Percentiles rank a stretch among this genome's conserved stretches.
Conservation (phyloP, 2,797 vertebrate genomes). For the Pseudochaenichthys georgianus region DNA sequence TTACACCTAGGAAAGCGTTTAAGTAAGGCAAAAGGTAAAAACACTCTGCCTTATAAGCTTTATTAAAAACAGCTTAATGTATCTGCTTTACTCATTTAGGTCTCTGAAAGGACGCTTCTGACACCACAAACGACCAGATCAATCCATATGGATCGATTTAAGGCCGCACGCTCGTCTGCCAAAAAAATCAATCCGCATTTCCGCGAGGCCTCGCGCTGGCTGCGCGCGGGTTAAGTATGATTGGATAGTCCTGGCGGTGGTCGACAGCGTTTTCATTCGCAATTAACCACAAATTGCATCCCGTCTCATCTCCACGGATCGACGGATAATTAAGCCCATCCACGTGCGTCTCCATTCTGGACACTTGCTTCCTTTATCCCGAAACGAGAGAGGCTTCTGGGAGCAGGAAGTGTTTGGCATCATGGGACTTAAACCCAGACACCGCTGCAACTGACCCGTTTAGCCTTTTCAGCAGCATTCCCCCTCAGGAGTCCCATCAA, state of each 20-base stretch:
- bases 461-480: conserved; percentile 48
- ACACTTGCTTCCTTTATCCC: conserved; percentile 22
- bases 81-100: neutral
- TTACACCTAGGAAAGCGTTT: neutral
- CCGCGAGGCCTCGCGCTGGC: conserved; percentile 58
- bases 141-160: conserved; percentile 74
- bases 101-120: conserved; percentile 14
- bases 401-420: conserved; percentile 60
- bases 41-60: neutral
- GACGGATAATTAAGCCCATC: conserved; percentile 78
- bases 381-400: too few relatives aligned
- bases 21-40: neutral
- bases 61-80: conserved; percentile 37
- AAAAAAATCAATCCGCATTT: conserved; percentile 80
- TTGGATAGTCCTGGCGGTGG: conserved; percentile 60
- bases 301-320: conserved; percentile 74
- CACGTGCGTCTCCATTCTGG: conserved; percentile 43
- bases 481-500: conserved; percentile 35
- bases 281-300: conserved; percentile 85
- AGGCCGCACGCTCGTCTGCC: conserved; percentile 47
- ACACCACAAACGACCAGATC: conserved; percentile 55
- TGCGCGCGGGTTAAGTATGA: conserved; percentile 74
- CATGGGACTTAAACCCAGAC: conserved; percentile 47
- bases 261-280: conserved; percentile 72
- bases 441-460: conserved; percentile 48